phyloP scores from a whole-genome alignment of 2,888 invertebrate genomes.

The Conops quadrifasciatus region DNA sequence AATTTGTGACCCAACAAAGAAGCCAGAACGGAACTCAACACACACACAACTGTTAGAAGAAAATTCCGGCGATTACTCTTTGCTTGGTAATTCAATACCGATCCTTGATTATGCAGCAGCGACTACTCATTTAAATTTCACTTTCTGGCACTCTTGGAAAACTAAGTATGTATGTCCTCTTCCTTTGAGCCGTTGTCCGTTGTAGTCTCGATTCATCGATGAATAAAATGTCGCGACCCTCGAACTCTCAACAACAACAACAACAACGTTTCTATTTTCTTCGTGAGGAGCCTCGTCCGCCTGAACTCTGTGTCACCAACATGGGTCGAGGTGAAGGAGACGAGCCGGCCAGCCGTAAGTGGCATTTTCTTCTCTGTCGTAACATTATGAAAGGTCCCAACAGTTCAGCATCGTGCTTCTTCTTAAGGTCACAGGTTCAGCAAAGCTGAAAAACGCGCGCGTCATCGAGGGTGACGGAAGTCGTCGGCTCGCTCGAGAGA shows the following conservation, averaged over 20 bases:
- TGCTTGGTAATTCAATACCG: slow-evolving; percentile 23
- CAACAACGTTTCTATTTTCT: background rate
- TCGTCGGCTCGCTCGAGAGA: background rate
- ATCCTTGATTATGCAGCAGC: slow-evolving; percentile 1
- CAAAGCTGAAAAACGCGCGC: slow-evolving; percentile 40
- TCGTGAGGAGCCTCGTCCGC: background rate
- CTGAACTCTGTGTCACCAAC: slow-evolving; percentile 12
- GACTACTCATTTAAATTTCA: slow-evolving; percentile 38
- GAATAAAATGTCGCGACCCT: slow-evolving; percentile 21
- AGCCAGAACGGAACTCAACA: slow-evolving; percentile 26
- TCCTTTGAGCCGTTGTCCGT: no score
- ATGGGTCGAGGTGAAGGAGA: background rate
- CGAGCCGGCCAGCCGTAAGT: slow-evolving; percentile 4
- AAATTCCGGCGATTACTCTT: slow-evolving; percentile 17
- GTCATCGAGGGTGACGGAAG: slow-evolving; percentile 20
- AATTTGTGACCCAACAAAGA: slow-evolving; percentile 42
- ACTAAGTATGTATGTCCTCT: no score
- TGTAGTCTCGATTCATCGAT: background rate
- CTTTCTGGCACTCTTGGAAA: slow-evolving; percentile 9
- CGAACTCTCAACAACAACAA: background rate
- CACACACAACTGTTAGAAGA: slow-evolving; percentile 16
- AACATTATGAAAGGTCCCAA: slow-evolving; percentile 27
- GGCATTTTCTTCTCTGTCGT: slow-evolving; percentile 5
- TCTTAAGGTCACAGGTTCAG: slow-evolving; percentile 6
- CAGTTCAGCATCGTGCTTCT: slow-evolving; percentile 35